These are phyloP conservation scores for Coptodon rendalli DNA, from an alignment of 2,113 vertebrate species.

Conservation along the genomic window DNA sequence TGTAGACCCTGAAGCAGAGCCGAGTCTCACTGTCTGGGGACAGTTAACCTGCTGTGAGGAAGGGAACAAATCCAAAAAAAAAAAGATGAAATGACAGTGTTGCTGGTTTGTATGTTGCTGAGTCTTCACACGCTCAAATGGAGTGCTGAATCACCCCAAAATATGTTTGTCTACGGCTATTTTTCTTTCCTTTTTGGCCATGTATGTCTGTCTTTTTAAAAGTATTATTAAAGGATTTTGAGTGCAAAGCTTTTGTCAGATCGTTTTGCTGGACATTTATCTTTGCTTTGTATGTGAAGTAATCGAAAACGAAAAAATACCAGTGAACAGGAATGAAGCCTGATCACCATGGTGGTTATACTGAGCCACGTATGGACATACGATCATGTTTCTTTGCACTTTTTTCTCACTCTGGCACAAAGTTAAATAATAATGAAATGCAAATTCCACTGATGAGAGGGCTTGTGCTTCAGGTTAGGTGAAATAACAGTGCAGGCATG, in stretches of 20 bases:
- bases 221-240: neutral
- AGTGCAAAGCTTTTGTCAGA: neutral
- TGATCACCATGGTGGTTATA: constrained; percentile 4
- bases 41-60: constrained; percentile 44
- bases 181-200: neutral
- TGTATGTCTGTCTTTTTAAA: neutral
- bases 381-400: constrained; percentile 26
- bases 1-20: constrained; percentile 56
- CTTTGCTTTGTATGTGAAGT: constrained; percentile 1
- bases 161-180: neutral
- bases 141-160: constrained; percentile 1
- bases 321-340: neutral
- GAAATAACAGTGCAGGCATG: neutral
- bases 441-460: constrained; percentile 5
- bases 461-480: neutral
- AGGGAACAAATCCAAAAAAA: constrained; percentile 27
- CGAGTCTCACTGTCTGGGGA: constrained; percentile 56
- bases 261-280: neutral
- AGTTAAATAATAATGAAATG: constrained; percentile 29
- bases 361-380: neutral
- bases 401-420: constrained; percentile 15
- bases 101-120: neutral
- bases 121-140: neutral
- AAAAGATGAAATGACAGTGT: constrained; percentile 13
- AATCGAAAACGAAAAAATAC: constrained; percentile 12